Conservation (phyloP, 2,797 vertebrate species). For the Sciaenops ocellatus region DNA sequence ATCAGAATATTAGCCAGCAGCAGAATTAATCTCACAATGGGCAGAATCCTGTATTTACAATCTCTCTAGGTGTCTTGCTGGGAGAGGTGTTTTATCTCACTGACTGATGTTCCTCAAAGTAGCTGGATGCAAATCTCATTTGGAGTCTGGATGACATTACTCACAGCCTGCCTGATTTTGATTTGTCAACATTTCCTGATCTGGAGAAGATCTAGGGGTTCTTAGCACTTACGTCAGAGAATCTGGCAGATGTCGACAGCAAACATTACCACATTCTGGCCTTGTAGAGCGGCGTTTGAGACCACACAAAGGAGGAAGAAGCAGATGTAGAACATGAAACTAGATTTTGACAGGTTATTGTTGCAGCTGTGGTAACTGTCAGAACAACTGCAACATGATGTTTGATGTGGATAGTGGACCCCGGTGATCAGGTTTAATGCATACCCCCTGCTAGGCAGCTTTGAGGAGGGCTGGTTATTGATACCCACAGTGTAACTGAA, state of each 20-base stretch:
- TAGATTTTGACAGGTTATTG: background rate
- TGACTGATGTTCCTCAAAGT: constrained; percentile 21
- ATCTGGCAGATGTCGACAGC: constrained; percentile 12
- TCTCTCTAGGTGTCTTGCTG: constrained; percentile 27
- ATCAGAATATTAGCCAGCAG: constrained; percentile 33
- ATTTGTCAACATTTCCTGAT: constrained; percentile 41
- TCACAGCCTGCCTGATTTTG: constrained; percentile 22
- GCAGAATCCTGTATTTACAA: constrained; percentile 20
- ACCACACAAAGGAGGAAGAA: background rate
- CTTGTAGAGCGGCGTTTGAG: background rate
- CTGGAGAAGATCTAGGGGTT: constrained; percentile 11
- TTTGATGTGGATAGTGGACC: background rate
- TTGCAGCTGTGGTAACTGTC: background rate
- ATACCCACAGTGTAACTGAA: constrained; percentile 37
- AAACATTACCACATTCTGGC: background rate
- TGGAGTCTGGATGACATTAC: constrained; percentile 34
- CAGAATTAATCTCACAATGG: constrained; percentile 11
- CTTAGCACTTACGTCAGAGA: constrained; percentile 15
- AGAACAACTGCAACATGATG: constrained; percentile 2
- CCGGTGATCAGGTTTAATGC: constrained; percentile 10
- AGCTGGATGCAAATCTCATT: constrained; percentile 24
- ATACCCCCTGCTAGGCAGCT: constrained; percentile 14
- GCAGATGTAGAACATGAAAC: constrained; percentile 18
- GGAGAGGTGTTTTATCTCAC: constrained; percentile 15
- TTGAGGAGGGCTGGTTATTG: constrained; percentile 24